A percentile compares a stretch with the other conserved stretches of the same genome.
Evolutionary conservation across 2,888 invertebrate genomes (phyloP).

Genomic region (Andricus curvator): DNA sequence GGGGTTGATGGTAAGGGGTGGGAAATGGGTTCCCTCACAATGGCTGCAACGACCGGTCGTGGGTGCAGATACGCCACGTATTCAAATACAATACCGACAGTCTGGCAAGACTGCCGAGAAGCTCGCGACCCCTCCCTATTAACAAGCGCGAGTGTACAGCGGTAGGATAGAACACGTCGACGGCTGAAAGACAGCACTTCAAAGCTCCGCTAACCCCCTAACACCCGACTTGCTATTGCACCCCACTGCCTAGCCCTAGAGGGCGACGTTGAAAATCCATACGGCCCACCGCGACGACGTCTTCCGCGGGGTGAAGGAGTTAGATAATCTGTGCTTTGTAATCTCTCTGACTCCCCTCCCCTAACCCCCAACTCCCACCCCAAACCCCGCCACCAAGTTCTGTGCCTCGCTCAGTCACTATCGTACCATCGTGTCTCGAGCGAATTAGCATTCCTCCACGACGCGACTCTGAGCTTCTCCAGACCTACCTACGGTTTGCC

Average conservation of each 20-base stretch:
- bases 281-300: constrained; percentile 48
- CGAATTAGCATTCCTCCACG: constrained; percentile 62
- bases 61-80: constrained; percentile 74
- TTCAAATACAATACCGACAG: constrained; percentile 74
- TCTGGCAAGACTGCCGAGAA: constrained; percentile 66
- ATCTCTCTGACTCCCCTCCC: constrained; percentile 60
- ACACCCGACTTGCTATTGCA: constrained; percentile 44
- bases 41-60: constrained; percentile 53
- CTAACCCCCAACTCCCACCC: constrained; percentile 48
- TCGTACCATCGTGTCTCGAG: constrained; percentile 52
- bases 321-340: constrained; percentile 73
- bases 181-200: constrained; percentile 59
- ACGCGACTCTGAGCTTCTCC: constrained; percentile 56
- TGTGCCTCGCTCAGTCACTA: constrained; percentile 42
- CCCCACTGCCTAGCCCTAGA: constrained; percentile 48
- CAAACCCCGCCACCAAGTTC: constrained; percentile 42
- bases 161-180: constrained; percentile 58
- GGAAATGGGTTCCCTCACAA: constrained; percentile 53
- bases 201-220: constrained; percentile 56
- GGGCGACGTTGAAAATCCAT: constrained; percentile 58
- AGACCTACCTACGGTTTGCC: constrained; percentile 53
- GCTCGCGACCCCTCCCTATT: constrained; percentile 71
- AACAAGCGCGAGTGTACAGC: constrained; percentile 72
- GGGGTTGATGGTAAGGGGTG: constrained; percentile 44
- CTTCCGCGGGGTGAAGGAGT: constrained; percentile 64